phyloP scores from a whole-genome alignment of 1,140 invertebrate genomes.

The Portunus trituberculatus region DNA sequence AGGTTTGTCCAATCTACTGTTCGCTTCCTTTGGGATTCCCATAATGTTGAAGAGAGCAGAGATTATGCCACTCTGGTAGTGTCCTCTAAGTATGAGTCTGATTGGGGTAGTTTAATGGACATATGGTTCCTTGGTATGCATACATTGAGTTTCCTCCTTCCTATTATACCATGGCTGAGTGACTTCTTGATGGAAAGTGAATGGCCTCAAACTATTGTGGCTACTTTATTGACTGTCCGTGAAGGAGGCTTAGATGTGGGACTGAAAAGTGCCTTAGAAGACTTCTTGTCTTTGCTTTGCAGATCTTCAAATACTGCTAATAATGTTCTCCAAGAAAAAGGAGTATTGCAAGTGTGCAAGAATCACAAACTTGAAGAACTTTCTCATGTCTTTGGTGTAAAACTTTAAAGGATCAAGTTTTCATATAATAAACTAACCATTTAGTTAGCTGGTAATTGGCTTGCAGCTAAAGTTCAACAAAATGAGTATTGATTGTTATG shows the following conservation, averaged over 20 bases:
- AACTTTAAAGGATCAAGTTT: too few species aligned
- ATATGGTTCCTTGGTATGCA: slow-evolving; percentile 97
- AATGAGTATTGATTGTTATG: too few species aligned
- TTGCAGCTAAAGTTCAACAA: too few species aligned
- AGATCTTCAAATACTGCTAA: slow-evolving; percentile 87
- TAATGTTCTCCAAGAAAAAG: slow-evolving; percentile 90
- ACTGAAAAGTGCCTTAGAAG: slow-evolving; percentile 93
- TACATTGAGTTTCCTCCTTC: slow-evolving; percentile 90
- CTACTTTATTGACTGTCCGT: slow-evolving; percentile 89
- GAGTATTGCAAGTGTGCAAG: slow-evolving; percentile 88
- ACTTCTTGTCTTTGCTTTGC: slow-evolving; percentile 91
- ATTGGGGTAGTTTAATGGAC: slow-evolving; percentile 93
- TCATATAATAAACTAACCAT: too few species aligned
- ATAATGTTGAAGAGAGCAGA: slow-evolving; percentile 89
- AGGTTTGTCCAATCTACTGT: slow-evolving; percentile 93
- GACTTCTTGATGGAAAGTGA: slow-evolving; percentile 94
- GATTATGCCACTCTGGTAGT: slow-evolving; percentile 90
- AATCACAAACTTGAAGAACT: slow-evolving; percentile 94
- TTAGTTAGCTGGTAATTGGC: too few species aligned
- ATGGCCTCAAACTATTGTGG: slow-evolving; percentile 93
- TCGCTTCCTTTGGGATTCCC: slow-evolving; percentile 95
- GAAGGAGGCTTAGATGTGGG: slow-evolving; percentile 89
- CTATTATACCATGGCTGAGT: slow-evolving; percentile 91
- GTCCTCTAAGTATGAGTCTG: slow-evolving; percentile 90
- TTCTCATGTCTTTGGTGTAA: slow-evolving; percentile 89